These are phyloP conservation scores for Oenanthe melanoleuca DNA, from an alignment of 2,113 vertebrate genomes.

Conservation along the genomic window DNA sequence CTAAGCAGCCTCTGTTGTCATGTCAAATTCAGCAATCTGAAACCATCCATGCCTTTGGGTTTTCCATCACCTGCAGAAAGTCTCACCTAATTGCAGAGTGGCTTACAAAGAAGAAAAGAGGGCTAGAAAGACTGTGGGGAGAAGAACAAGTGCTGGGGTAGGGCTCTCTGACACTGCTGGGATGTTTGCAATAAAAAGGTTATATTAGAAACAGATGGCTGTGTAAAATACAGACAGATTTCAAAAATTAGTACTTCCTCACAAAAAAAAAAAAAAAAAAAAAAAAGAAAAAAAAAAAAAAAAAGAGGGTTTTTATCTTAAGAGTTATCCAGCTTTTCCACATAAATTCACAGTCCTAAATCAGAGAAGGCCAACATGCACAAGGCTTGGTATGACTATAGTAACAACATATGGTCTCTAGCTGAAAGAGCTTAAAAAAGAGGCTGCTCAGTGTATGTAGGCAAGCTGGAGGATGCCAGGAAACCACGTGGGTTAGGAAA, in stretches of 20 bases:
- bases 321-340: constrained; percentile 17
- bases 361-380: neutral
- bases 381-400: neutral
- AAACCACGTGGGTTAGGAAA: neutral
- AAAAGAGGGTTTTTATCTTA: neutral
- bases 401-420: constrained; percentile 15
- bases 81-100: neutral
- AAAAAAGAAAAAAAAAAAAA: neutral
- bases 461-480: neutral
- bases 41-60: neutral
- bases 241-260: neutral
- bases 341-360: constrained; percentile 42
- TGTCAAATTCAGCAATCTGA: neutral
- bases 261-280: neutral
- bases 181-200: neutral
- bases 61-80: neutral
- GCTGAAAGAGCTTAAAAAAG: constrained; percentile 28
- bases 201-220: neutral
- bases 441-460: neutral
- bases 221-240: neutral
- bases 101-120: neutral
- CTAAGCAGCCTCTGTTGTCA: neutral
- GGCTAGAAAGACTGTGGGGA: neutral
- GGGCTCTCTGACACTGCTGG: neutral
- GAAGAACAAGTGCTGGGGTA: neutral